Evolutionary conservation across 1,140 invertebrate genomes (phyloP), one percentile per base, ranked within the genome.

Genomic region (Metopolophium dirhodum): DNA sequence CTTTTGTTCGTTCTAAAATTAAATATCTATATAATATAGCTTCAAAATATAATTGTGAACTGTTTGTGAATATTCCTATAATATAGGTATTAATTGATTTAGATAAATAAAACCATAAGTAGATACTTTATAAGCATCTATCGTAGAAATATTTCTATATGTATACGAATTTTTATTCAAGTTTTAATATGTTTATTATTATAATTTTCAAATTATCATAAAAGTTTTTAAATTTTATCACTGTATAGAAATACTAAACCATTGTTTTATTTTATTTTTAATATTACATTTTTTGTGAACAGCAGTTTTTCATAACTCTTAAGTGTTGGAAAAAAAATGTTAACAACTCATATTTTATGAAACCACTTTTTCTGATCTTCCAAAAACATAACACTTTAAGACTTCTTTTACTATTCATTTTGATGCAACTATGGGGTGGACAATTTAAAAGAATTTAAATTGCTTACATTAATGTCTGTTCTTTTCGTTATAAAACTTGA

Each of bases 361-460:
- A 47, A 47, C 85, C 26, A 18, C 45, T 87, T 87, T 87, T 87
- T 37, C 45, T 47, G 45, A 87, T 87, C 26, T 87, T 37, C 22
- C 14, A n/a, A 47, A 47, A 87, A 87, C 45, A 45, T 30, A 30
- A 49, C 45, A 87, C 30, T 87, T 47, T 47, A 87, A 87, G 45
- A n/a, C 85, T 47, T 45, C 23, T 85, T 85, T 87, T 87, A 49
- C 26, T 87, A 47, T 87, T 87, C 30, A 47, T 47, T 87, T 37
- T 87, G 85, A 47, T 47, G 61, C n/a, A 77, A 77, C 61, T 35
- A 77, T 18, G 61, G 61, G 61, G 4, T 77, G 83, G 37, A 87
- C 85, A 87, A 87, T 47, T 87, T 87, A n/a, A 87, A 47, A 87
- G 35, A 41, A 85, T 85, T 85, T 85, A 85, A 85, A 85, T 85